Conservation (phyloP, 2,113 vertebrate species). For the Chrysochloris asiatica region DNA sequence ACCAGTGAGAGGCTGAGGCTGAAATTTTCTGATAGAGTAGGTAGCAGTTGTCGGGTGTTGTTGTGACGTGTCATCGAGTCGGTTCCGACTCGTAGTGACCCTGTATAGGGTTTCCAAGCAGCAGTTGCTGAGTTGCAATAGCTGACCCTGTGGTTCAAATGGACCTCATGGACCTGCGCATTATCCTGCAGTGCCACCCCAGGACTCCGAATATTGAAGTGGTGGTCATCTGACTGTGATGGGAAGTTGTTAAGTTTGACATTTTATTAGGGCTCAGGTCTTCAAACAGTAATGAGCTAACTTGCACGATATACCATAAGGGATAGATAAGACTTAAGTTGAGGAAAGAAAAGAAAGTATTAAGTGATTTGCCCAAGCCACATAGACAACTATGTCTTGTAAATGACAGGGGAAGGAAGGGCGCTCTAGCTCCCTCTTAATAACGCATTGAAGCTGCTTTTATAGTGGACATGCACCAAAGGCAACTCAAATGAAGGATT, state of each 20-base stretch:
- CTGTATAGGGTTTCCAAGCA: no score
- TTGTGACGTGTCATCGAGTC: no score
- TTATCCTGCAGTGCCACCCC: no score
- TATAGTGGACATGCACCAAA: background rate
- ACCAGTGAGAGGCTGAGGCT: background rate
- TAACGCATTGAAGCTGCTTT: background rate
- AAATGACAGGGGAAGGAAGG: background rate
- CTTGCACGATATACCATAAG: background rate
- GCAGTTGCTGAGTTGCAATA: no score
- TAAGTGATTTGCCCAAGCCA: background rate
- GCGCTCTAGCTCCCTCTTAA: background rate
- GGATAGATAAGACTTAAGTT: background rate
- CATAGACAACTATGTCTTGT: background rate
- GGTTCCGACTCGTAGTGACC: no score
- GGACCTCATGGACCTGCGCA: no score
- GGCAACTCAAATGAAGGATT: background rate
- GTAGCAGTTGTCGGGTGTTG: no score
- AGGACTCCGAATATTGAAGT: no score
- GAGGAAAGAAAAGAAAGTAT: conserved; percentile 42
- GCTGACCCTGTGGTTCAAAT: no score
- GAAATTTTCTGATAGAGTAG: background rate
- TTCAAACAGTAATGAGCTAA: conserved; percentile 36
- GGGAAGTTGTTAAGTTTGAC: background rate
- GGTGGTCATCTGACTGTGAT: background rate
- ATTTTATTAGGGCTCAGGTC: background rate